Conservation (phyloP, 2,113 vertebrate species). For the Hoplias malabaricus region DNA sequence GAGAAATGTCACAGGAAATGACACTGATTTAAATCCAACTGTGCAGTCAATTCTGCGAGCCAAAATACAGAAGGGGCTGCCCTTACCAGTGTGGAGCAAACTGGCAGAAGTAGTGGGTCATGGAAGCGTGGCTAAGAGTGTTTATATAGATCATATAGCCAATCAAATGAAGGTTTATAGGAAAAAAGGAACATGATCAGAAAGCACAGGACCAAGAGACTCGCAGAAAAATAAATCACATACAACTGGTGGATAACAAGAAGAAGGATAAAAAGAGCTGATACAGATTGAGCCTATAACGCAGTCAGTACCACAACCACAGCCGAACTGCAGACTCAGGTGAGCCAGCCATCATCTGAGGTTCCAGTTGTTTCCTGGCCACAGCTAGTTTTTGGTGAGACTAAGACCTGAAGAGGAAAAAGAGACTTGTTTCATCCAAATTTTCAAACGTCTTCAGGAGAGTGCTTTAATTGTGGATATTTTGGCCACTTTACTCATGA, state of each 20-base stretch:
- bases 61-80: background rate
- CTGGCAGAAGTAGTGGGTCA: background rate
- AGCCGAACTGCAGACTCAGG: background rate
- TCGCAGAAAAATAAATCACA: background rate
- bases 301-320: background rate
- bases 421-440: background rate
- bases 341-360: background rate
- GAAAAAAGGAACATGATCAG: too few relatives aligned
- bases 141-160: background rate
- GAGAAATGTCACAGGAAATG: background rate
- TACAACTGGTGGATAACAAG: background rate
- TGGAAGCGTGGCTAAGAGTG: background rate
- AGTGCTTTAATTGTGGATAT: background rate
- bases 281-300: background rate
- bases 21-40: background rate
- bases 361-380: background rate
- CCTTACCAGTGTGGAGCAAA: background rate
- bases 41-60: background rate
- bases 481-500: background rate
- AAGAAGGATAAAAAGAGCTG: background rate
- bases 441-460: background rate
- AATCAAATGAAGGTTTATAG: too few relatives aligned
- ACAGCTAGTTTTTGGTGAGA: background rate
- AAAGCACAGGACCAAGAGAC: background rate
- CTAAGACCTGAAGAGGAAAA: background rate